phyloP scores from a whole-genome alignment of 2,113 vertebrate genomes.

The Corvus hawaiiensis region DNA sequence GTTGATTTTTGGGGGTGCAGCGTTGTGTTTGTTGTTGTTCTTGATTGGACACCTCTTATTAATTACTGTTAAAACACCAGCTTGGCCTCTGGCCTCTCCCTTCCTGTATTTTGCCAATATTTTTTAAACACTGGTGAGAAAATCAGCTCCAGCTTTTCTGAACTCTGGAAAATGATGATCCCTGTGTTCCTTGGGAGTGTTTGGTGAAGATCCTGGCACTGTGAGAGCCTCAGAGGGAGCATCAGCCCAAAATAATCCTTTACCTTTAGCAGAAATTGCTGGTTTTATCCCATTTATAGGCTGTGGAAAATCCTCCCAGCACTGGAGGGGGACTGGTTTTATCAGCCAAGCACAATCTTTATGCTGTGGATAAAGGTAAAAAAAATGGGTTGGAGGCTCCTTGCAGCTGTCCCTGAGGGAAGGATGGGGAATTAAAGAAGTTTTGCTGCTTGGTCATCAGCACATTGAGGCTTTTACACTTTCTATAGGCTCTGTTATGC shows the following conservation, averaged over 20 bases:
- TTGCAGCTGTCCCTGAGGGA: neutral
- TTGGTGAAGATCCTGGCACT: neutral
- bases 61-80: fast-evolving
- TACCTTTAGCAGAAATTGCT: neutral
- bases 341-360: neutral
- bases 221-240: neutral
- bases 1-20: no score
- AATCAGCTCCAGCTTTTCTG: neutral
- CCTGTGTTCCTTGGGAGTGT: neutral
- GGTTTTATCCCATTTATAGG: neutral
- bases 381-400: neutral
- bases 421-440: no score
- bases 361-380: neutral
- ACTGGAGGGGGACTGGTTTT: neutral
- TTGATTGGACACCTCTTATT: fast-evolving
- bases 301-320: neutral
- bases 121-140: neutral
- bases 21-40: fast-evolving
- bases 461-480: neutral
- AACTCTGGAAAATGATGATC: neutral
- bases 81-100: neutral
- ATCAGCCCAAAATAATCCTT: neutral
- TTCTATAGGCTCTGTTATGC: neutral
- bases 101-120: fast-evolving
- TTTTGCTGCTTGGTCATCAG: neutral